Percentiles rank a stretch among this genome's conserved stretches.
These are phyloP conservation scores for Tyrannus savana DNA, from an alignment of 2,113 vertebrate species.

Conservation along the genomic window DNA sequence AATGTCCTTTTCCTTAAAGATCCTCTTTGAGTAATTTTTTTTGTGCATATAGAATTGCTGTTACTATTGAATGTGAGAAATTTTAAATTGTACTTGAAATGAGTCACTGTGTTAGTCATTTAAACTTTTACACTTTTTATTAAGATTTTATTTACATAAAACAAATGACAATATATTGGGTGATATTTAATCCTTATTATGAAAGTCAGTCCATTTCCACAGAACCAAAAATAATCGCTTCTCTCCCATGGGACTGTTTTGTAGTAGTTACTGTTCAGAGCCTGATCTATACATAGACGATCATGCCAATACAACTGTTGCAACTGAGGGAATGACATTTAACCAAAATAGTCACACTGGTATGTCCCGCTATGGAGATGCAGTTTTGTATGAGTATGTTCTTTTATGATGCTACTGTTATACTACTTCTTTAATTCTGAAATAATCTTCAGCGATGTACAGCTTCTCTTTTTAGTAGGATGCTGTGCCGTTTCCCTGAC, in stretches of 20 bases:
- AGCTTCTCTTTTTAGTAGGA: not conserved
- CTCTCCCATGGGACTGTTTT: not conserved
- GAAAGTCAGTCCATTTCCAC: slow-evolving; percentile 18
- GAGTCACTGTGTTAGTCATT: slow-evolving; percentile 60
- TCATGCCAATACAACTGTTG: not conserved
- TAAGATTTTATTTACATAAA: slow-evolving; percentile 69
- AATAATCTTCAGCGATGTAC: not conserved
- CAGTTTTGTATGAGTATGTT: not conserved
- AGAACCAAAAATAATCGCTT: not conserved
- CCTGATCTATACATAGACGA: not conserved
- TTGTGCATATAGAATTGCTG: not conserved
- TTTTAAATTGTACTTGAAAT: slow-evolving; percentile 31
- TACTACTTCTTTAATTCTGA: not conserved
- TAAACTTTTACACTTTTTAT: slow-evolving; percentile 61
- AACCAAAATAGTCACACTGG: not conserved
- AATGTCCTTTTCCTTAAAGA: slow-evolving; percentile 37
- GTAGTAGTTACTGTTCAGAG: slow-evolving; percentile 22
- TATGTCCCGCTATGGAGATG: not conserved
- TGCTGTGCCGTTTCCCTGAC: not conserved
- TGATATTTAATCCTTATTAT: slow-evolving; percentile 43
- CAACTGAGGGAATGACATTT: not conserved
- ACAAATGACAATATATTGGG: slow-evolving; percentile 41
- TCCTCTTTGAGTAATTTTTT: slow-evolving; percentile 24
- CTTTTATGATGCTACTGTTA: not conserved
- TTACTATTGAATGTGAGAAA: slow-evolving; percentile 11